These are phyloP conservation scores for Sphaerophoria rueppellii DNA, from an alignment of 2,888 invertebrate genomes.

Conservation along the genomic window DNA sequence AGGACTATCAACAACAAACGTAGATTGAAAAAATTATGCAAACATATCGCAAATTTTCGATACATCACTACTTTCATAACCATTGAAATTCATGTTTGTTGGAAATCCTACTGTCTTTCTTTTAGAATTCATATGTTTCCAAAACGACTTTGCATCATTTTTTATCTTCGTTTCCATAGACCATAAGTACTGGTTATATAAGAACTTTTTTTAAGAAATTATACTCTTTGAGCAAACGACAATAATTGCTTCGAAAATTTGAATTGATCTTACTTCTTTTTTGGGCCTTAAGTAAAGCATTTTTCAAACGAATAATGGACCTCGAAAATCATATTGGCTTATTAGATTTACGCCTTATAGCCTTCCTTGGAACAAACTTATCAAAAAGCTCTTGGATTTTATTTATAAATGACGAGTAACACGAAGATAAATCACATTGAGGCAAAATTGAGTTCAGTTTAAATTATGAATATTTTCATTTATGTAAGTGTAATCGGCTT, in stretches of 20 bases:
- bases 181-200: background rate
- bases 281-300: background rate
- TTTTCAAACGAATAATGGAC: background rate
- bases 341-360: background rate
- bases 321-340: background rate
- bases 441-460: background rate
- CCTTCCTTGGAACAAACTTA: background rate
- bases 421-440: background rate
- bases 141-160: background rate
- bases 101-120: background rate
- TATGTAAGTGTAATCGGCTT: slow-evolving; percentile 2
- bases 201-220: background rate
- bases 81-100: background rate
- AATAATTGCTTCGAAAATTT: background rate
- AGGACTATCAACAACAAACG: background rate
- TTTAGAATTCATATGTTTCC: background rate
- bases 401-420: background rate
- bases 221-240: background rate
- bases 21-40: background rate
- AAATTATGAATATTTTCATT: background rate
- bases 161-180: background rate
- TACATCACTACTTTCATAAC: background rate
- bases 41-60: background rate
- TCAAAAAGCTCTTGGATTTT: background rate
- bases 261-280: background rate